These are phyloP conservation scores for Opisthocomus hoazin DNA, from an alignment of 2,113 vertebrate species.

Conservation along the genomic window DNA sequence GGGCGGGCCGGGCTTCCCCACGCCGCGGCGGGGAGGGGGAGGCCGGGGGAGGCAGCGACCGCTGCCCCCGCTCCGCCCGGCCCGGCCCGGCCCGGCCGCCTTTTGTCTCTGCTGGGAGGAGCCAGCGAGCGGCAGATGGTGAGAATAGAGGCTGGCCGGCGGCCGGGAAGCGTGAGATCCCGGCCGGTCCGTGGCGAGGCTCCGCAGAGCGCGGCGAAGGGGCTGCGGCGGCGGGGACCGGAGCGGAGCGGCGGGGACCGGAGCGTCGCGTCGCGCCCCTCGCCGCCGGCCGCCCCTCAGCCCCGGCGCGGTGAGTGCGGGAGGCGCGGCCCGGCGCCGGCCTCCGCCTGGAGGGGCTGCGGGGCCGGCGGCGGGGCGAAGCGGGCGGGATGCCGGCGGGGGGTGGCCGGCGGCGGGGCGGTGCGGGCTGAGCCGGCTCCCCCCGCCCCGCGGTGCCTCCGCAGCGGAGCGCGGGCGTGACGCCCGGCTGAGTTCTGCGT, in stretches of 20 bases:
- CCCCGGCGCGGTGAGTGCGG: not conserved
- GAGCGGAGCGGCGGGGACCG: not conserved
- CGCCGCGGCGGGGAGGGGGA: not conserved
- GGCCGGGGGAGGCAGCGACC: not conserved
- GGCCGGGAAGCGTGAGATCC: not conserved
- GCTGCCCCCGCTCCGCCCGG: not conserved
- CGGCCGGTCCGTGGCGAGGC: not conserved
- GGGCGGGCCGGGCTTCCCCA: not conserved
- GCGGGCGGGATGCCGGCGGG: not conserved
- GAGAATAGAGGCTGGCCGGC: not conserved
- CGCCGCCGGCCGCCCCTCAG: not conserved
- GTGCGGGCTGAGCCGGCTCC: not conserved
- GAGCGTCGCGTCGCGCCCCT: too few species aligned
- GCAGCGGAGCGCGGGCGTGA: not conserved
- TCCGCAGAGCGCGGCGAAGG: not conserved
- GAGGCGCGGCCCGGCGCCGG: not conserved
- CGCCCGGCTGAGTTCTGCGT: not conserved
- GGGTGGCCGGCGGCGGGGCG: not conserved
- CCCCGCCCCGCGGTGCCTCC: not conserved
- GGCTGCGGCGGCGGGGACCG: not conserved
- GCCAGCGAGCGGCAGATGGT: not conserved
- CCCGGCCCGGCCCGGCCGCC: not conserved
- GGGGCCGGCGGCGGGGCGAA: not conserved
- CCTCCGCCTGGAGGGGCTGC: not conserved
- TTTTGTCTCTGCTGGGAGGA: conserved; percentile 30